phyloP scores from a whole-genome alignment of 2,888 invertebrate species.

The Rhagophthalmus giganteus region DNA sequence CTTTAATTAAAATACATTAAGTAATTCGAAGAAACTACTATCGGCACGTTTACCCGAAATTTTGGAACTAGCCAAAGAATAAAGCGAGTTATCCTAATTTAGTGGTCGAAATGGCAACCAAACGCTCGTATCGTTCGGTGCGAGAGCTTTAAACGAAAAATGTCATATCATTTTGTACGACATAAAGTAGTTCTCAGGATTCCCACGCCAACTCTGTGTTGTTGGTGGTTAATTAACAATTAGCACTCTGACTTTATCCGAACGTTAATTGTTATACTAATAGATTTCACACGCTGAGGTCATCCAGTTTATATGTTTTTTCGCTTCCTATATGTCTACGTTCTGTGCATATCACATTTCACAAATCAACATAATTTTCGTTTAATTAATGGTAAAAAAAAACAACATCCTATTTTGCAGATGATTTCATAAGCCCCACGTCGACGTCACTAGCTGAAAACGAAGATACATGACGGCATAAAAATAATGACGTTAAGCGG shows the following conservation, averaged over 20 bases:
- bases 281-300: conserved; percentile 41
- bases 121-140: no score
- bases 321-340: conserved; percentile 34
- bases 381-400: conserved; percentile 22
- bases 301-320: conserved; percentile 39
- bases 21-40: no score
- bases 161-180: no score
- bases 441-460: conserved; percentile 17
- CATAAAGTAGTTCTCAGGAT: conserved; percentile 21
- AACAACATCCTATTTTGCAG: conserved; percentile 25
- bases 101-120: no score
- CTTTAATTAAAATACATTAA: no score
- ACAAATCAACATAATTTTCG: conserved; percentile 31
- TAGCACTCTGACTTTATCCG: conserved; percentile 40
- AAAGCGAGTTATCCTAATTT: no score
- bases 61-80: no score
- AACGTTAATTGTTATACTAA: conserved; percentile 40
- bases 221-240: conserved; percentile 40
- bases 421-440: conserved; percentile 24
- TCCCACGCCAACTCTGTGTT: conserved; percentile 39
- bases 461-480: conserved; percentile 2
- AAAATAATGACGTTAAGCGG: conserved; percentile 17
- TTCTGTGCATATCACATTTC: conserved; percentile 24
- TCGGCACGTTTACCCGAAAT: no score
- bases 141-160: no score